Percentiles rank a stretch among this genome's conserved stretches.
phyloP scores from a whole-genome alignment of 2,113 vertebrate species.

The Psilopsiagon aymara region DNA sequence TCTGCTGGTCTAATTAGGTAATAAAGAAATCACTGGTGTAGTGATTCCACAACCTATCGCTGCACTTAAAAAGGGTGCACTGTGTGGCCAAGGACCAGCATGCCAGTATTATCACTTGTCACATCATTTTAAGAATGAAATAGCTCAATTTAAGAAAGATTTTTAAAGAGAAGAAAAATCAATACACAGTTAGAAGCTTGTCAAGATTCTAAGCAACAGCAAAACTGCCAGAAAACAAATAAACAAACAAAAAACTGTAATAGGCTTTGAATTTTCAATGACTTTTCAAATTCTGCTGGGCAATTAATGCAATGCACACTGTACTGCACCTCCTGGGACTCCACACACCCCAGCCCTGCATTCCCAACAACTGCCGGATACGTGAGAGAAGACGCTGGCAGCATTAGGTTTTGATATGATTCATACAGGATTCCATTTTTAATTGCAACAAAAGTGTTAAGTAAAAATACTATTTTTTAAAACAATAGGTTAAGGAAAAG shows the following conservation, averaged over 20 bases:
- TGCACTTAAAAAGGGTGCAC: neutral
- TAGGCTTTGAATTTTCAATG: neutral
- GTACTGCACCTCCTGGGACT: neutral
- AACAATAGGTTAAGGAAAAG: neutral
- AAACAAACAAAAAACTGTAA: neutral
- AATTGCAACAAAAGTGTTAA: neutral
- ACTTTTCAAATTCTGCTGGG: neutral
- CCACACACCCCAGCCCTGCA: neutral
- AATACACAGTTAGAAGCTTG: constrained; percentile 47
- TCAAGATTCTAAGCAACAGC: constrained; percentile 31
- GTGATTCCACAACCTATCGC: neutral
- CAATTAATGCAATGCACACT: neutral
- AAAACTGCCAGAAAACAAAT: constrained; percentile 23
- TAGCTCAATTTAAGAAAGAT: constrained; percentile 56
- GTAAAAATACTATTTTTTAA: neutral
- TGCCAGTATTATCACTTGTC: neutral
- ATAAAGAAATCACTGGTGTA: neutral
- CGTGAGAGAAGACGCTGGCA: neutral
- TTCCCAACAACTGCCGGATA: neutral
- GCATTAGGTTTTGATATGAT: neutral
- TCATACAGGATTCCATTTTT: neutral
- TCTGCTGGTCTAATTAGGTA: constrained; percentile 31
- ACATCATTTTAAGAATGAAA: constrained; percentile 39
- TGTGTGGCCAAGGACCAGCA: neutral
- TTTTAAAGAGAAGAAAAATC: constrained; percentile 64